Conservation (phyloP, 2,113 vertebrate species). For the Pelusios castaneus region DNA sequence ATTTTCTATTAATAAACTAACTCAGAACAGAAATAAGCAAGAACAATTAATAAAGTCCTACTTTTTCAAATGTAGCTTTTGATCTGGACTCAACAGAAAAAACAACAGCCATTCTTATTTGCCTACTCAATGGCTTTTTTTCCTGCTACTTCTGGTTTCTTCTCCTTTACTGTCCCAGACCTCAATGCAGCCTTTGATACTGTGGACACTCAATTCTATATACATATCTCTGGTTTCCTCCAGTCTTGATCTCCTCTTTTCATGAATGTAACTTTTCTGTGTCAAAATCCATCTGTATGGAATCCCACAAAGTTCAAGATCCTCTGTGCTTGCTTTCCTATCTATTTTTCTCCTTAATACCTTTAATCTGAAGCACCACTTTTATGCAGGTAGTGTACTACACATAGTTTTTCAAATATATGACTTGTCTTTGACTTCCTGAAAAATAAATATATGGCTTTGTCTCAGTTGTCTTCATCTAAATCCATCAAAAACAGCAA, state of each 20-base stretch:
- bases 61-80: neutral
- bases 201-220: neutral
- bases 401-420: neutral
- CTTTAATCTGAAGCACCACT: neutral
- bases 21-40: neutral
- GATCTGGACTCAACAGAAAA: neutral
- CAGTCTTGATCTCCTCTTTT: neutral
- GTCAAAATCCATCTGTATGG: neutral
- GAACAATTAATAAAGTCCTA: neutral
- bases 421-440: neutral
- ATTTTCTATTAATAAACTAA: neutral
- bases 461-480: neutral
- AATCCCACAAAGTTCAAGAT: neutral
- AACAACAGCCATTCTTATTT: neutral
- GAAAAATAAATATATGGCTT: neutral
- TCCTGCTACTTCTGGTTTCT: neutral
- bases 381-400: neutral
- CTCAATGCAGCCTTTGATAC: neutral
- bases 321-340: neutral
- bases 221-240: neutral
- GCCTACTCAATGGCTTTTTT: neutral
- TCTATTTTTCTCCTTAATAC: neutral
- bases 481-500: neutral
- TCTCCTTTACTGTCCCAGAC: neutral
- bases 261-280: neutral